Percentiles rank a stretch among this genome's conserved stretches.
Conservation (phyloP, 2,797 vertebrate genomes). For the Poeciliopsis turneri region DNA sequence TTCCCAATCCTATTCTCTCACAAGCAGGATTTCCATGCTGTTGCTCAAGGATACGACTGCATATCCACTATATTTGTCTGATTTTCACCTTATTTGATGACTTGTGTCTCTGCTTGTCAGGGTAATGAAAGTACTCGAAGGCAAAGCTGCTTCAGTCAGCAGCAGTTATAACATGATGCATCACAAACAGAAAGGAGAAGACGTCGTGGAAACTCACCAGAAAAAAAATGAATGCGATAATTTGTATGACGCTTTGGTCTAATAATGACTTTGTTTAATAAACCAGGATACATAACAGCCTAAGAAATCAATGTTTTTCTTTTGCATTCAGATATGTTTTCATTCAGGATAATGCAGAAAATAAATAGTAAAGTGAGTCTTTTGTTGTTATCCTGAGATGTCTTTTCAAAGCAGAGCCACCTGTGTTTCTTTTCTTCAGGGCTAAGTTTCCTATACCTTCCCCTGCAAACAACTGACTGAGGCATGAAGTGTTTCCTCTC, state of each 20-base stretch:
- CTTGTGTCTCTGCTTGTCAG: constrained; percentile 78
- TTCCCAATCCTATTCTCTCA: constrained; percentile 66
- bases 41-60: constrained; percentile 66
- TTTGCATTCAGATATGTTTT: constrained; percentile 10
- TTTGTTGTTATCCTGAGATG: constrained; percentile 27
- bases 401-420: constrained; percentile 52
- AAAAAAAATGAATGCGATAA: background rate
- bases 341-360: background rate
- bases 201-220: constrained; percentile 39
- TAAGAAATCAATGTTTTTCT: background rate
- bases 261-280: constrained; percentile 18
- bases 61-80: constrained; percentile 72
- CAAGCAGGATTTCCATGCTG: constrained; percentile 74
- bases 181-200: constrained; percentile 47
- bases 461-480: constrained; percentile 29
- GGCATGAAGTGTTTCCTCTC: constrained; percentile 43
- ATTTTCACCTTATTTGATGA: constrained; percentile 78
- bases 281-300: constrained; percentile 16
- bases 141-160: constrained; percentile 71
- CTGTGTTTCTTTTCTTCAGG: constrained; percentile 39
- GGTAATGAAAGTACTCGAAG: constrained; percentile 74
- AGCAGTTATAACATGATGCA: constrained; percentile 53
- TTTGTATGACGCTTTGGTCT: background rate
- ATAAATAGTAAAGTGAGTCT: constrained; percentile 8
- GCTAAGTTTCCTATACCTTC: constrained; percentile 45